These are phyloP conservation scores for Euphysa ruthae DNA, from an alignment of 30 jellyfish, hydroid and myxozoan species.

Conservation along the genomic window DNA sequence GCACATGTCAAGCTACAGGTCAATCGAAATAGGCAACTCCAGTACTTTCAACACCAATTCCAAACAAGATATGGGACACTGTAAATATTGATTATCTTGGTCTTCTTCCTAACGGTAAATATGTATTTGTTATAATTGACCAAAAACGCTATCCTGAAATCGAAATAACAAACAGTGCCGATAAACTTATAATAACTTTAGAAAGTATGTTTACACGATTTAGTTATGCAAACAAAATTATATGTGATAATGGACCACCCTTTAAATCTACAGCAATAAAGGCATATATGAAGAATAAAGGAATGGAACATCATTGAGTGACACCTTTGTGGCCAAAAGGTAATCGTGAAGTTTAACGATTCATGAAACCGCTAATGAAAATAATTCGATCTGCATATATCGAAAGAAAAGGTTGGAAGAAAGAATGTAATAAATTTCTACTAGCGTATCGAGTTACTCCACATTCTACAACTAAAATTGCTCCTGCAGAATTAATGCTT, in stretches of 20 bases:
- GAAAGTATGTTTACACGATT: slow-evolving; percentile 31
- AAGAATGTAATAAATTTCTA: too few relatives aligned
- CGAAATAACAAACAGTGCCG: slow-evolving; percentile 42
- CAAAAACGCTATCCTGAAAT: slow-evolving; percentile 42
- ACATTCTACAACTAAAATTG: too few relatives aligned
- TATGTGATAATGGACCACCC: slow-evolving; percentile 44
- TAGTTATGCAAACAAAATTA: slow-evolving; percentile 42
- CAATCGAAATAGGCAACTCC: slow-evolving; percentile 18
- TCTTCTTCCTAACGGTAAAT: slow-evolving; percentile 37
- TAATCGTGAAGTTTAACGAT: too few relatives aligned
- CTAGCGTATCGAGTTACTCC: too few relatives aligned
- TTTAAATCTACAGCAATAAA: too few relatives aligned
- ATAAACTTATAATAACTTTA: slow-evolving; percentile 10
- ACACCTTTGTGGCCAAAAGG: too few relatives aligned
- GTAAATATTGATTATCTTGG: slow-evolving; percentile 51
- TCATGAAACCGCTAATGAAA: too few relatives aligned
- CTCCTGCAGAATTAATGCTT: too few relatives aligned
- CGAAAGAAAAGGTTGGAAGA: too few relatives aligned
- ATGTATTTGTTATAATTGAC: slow-evolving; percentile 35
- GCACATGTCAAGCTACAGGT: slow-evolving; percentile 53
- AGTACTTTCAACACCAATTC: slow-evolving; percentile 26
- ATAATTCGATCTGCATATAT: too few relatives aligned
- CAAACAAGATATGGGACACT: slow-evolving; percentile 35
- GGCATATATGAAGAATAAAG: too few relatives aligned
- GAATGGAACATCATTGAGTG: too few relatives aligned